phyloP scores from a whole-genome alignment of 2,888 invertebrate species.

The Nasonia oneida region DNA sequence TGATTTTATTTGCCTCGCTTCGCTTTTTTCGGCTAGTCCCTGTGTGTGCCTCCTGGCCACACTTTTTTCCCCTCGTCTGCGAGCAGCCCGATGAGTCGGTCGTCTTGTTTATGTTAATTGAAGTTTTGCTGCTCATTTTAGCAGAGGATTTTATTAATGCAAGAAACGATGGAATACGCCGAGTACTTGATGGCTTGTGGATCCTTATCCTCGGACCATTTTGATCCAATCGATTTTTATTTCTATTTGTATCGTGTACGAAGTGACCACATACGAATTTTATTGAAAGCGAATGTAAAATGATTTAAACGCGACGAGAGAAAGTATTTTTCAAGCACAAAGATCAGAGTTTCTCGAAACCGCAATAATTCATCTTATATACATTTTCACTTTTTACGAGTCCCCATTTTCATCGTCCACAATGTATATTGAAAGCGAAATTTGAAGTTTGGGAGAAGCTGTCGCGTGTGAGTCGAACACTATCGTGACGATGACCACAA shows the following conservation, averaged over 20 bases:
- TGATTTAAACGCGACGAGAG: constrained; percentile 32
- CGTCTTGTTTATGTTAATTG: constrained; percentile 34
- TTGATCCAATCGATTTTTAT: not conserved
- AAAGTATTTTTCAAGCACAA: constrained; percentile 52
- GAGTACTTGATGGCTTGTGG: too few species aligned
- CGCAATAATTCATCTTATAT: constrained; percentile 49
- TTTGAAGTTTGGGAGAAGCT: constrained; percentile 48
- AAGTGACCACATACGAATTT: not conserved
- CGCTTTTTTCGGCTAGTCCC: constrained; percentile 23
- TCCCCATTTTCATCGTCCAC: constrained; percentile 13
- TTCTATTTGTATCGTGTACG: not conserved
- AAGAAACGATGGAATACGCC: not conserved
- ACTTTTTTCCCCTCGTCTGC: constrained; percentile 20
- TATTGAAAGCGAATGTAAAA: constrained; percentile 5
- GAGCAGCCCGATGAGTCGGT: not conserved
- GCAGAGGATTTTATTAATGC: not conserved
- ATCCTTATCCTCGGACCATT: too few species aligned
- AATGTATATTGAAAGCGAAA: constrained; percentile 20
- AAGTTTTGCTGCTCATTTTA: not conserved
- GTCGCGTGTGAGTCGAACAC: constrained; percentile 48
- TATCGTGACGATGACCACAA: constrained; percentile 6
- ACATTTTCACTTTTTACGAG: constrained; percentile 43
- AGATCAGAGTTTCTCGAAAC: constrained; percentile 53
- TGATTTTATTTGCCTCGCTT: constrained; percentile 59
- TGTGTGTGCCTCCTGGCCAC: not conserved